phyloP scores from a whole-genome alignment of 2,888 invertebrate genomes.

The Chrysolina oricalcia region DNA sequence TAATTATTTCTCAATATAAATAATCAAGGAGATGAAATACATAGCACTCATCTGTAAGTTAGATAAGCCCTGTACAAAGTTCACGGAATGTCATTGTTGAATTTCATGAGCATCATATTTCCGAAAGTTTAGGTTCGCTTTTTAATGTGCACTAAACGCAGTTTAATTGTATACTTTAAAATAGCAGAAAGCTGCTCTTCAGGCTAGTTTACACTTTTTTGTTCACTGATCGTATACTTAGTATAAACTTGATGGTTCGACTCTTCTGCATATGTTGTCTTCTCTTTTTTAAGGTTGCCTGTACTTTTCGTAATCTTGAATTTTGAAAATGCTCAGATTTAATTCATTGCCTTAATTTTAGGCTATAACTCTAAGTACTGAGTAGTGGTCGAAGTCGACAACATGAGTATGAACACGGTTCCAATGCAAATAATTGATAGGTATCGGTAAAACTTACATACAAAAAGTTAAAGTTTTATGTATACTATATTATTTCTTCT shows the following conservation, averaged over 20 bases:
- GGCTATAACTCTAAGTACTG: too few relatives aligned
- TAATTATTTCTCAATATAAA: not conserved
- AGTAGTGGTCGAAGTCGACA: too few relatives aligned
- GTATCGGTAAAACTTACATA: too few relatives aligned
- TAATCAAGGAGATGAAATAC: not conserved
- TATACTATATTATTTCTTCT: too few relatives aligned
- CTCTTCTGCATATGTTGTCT: not conserved
- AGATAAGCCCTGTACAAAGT: not conserved
- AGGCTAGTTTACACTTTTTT: not conserved
- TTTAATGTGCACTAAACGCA: conserved; percentile 1
- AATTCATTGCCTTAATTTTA: too few relatives aligned
- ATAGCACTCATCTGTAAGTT: not conserved
- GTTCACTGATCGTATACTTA: not conserved
- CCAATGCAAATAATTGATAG: too few relatives aligned
- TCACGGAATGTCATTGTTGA: not conserved
- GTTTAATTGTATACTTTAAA: not conserved
- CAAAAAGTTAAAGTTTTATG: too few relatives aligned
- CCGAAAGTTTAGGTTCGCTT: not conserved
- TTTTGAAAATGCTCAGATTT: too few relatives aligned
- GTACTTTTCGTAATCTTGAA: too few relatives aligned
- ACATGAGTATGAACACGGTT: too few relatives aligned
- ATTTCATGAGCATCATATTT: not conserved
- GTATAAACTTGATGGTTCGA: not conserved
- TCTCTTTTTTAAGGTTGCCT: not conserved
- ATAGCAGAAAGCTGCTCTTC: not conserved